Evolutionary conservation across 2,888 invertebrate genomes (phyloP).

Genomic region (Drosophila differens): DNA sequence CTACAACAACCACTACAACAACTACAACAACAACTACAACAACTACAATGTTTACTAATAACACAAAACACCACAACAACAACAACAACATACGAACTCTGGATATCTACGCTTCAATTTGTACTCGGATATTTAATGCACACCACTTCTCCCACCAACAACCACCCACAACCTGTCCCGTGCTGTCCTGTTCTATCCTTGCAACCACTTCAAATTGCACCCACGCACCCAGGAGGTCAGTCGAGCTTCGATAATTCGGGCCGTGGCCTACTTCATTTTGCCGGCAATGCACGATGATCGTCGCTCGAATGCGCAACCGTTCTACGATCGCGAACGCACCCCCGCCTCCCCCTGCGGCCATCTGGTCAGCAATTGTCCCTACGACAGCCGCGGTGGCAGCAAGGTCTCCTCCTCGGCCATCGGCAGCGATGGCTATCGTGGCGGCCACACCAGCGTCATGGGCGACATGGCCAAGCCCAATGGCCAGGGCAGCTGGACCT

Average conservation of each 20-base stretch:
- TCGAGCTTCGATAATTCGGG: constrained; percentile 89
- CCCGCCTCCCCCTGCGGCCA: constrained; percentile 67
- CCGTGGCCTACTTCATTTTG: constrained; percentile 88
- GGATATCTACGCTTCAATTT: constrained; percentile 56
- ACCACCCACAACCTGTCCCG: constrained; percentile 10
- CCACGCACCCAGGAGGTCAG: constrained; percentile 86
- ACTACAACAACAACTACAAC: constrained; percentile 44
- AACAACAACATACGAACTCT: constrained; percentile 50
- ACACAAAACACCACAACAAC: constrained; percentile 67
- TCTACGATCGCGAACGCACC: constrained; percentile 58
- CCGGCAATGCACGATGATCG: constrained; percentile 86
- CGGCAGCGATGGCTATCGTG: constrained; percentile 68
- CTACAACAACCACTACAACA: constrained; percentile 29
- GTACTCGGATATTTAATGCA: constrained; percentile 51
- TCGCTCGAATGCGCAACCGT: constrained; percentile 42
- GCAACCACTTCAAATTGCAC: constrained; percentile 46
- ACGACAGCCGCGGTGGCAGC: constrained; percentile 61
- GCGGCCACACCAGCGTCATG: constrained; percentile 64
- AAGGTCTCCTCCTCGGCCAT: constrained; percentile 77
- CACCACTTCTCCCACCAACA: constrained; percentile 47
- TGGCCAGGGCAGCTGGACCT: constrained; percentile 71
- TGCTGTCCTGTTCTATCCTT: constrained; percentile 20
- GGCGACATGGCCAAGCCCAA: constrained; percentile 50
- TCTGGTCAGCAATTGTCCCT: constrained; percentile 70
- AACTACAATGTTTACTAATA: constrained; percentile 40